These are phyloP conservation scores for Triops cancriformis DNA, from an alignment of 1,140 invertebrate species.

Conservation along the genomic window DNA sequence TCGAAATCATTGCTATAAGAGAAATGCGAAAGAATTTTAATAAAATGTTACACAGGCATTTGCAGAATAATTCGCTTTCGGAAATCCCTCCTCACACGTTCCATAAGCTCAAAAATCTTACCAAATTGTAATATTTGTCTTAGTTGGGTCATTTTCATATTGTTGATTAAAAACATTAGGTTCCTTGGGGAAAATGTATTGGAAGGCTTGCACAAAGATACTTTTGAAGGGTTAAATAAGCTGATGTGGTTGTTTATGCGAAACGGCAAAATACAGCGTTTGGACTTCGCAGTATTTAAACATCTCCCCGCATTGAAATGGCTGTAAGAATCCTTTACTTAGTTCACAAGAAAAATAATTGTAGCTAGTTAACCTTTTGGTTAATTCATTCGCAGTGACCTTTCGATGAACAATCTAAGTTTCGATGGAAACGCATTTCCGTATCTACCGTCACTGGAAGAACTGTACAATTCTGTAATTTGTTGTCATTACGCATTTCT, in stretches of 20 bases:
- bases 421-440: conserved; percentile 8
- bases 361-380: too few relatives aligned
- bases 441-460: not conserved
- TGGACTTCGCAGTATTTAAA: conserved; percentile 14
- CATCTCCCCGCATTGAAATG: conserved; percentile 27
- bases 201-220: not conserved
- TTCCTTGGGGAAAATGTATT: conserved; percentile 16
- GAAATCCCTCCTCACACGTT: conserved; percentile 30
- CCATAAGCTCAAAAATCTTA: conserved; percentile 27
- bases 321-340: conserved; percentile 27
- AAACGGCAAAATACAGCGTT: not conserved
- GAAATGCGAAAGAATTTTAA: not conserved
- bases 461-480: not conserved
- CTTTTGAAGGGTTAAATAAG: not conserved
- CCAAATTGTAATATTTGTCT: conserved; percentile 31
- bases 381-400: too few relatives aligned
- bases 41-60: conserved; percentile 29
- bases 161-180: not conserved
- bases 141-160: not conserved
- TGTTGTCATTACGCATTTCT: not conserved
- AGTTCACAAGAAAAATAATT: not conserved
- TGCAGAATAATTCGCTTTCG: conserved; percentile 34
- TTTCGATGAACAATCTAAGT: conserved; percentile 20
- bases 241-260: conserved; percentile 15
- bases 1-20: not conserved